Base-by-base conservation (phyloP, 2,113 vertebrate genomes). In the Tinamus guttatus region DNA sequence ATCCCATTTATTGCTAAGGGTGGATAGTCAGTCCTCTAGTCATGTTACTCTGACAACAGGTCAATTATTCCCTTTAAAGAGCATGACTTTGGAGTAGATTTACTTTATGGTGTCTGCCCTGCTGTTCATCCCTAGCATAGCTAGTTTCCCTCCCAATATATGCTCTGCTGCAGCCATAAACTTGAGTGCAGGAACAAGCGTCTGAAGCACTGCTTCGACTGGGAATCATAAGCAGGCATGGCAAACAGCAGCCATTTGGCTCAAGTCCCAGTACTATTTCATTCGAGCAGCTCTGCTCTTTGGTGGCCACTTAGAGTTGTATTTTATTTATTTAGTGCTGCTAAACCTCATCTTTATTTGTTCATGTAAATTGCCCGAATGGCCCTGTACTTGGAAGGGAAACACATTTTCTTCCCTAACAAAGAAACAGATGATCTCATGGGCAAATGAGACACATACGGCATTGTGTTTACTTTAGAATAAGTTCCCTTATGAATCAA, bases 291-390 rank as follows among this genome's bases (percentile, higher is more conserved):
- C 49, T 89, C 82, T 69, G 94, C 65, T 96, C 95, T 96, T 92
- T 95, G 95, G 95, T 96, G 94, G 90, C 92, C 95, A 94, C 94
- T 96, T 96, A 95, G 69, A 84, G 54, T 30, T 77, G 92, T 89
- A 87, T 84, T 95, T 97, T 94, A 96, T 95, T 96, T 96, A 96
- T 92, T 92, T 87, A 95, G 93, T 62, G 77, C 92, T 92, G 94
- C 90, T 96, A 97, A 94, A 92, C 86, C 83, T 95, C 95, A 93
- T 95, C 93, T 96, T 97, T 97, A 95, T 96, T 96, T 97, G 96
- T 77, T 95, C 96, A 96, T 85, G 93, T 82, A 96, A 96, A 96
- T 97, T 96, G 94, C 88, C 92, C 18, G 92, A 95, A 77, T 96
- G 94, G 92, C 83, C 90, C 86, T 67, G 70, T 59, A 63, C 85